A percentile compares a stretch with the other conserved stretches of the same genome.
phyloP scores from a whole-genome alignment of 2,113 vertebrate species.

The Varanus komodoensis region DNA sequence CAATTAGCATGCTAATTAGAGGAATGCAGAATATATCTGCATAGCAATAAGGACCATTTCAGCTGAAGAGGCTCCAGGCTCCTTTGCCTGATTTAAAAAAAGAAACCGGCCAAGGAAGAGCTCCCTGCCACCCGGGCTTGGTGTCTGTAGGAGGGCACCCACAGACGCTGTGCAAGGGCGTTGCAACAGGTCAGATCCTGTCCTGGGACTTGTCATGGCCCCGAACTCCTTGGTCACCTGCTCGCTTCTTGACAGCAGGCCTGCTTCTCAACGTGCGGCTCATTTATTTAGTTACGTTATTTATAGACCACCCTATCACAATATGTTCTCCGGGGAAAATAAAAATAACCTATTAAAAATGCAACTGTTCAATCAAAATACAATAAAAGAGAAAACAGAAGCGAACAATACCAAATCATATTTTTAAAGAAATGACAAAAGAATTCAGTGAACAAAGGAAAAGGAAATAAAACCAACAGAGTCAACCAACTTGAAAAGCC shows the following conservation, averaged over 20 bases:
- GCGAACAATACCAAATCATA: not conserved
- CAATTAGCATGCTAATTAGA: conserved; percentile 23
- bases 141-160: too few relatives aligned
- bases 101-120: not conserved
- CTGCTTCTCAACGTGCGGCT: not conserved
- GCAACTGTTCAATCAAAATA: not conserved
- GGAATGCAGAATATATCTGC: not conserved
- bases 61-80: not conserved
- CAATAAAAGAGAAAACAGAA: not conserved
- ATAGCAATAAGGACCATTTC: not conserved
- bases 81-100: not conserved
- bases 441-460: not conserved
- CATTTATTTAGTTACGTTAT: not conserved
- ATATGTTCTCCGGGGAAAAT: not conserved
- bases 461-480: not conserved
- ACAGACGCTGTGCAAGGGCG: too few relatives aligned
- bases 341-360: not conserved
- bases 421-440: not conserved
- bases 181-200: too few relatives aligned
- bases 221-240: not conserved
- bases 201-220: too few relatives aligned
- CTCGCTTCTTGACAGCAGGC: too few relatives aligned
- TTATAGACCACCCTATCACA: not conserved
- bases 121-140: not conserved
- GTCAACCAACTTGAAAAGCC: not conserved